Evolutionary conservation across 2,113 vertebrate species (phyloP).

Genomic region (Tragulus kanchil): DNA sequence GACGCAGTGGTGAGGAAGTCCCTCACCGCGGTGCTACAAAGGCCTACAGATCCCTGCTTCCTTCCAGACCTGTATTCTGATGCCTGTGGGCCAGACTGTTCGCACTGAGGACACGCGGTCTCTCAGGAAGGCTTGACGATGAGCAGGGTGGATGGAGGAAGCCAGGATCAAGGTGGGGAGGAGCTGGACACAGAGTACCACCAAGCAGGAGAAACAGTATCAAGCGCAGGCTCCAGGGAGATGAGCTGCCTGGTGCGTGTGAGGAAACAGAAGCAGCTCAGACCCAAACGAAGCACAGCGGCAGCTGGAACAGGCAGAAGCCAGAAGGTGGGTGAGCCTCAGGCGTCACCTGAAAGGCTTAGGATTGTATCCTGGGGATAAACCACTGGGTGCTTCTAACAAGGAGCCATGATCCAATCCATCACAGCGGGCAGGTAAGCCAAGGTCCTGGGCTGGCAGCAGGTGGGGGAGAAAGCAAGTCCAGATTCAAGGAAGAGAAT

Average conservation of each 20-base stretch:
- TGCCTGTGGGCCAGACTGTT: neutral
- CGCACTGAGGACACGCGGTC: neutral
- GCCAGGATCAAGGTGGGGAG: neutral
- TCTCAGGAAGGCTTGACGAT: neutral
- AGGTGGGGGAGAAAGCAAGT: neutral
- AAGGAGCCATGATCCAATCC: neutral
- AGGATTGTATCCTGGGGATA: neutral
- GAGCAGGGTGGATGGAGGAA: neutral
- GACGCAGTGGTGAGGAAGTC: rapidly evolving
- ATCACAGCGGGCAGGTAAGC: neutral
- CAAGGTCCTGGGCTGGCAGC: neutral
- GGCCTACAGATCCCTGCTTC: neutral
- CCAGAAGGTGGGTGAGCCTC: neutral
- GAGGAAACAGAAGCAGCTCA: neutral
- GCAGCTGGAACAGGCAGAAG: neutral
- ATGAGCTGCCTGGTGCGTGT: neutral
- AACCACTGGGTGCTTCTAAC: neutral
- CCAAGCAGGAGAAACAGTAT: neutral
- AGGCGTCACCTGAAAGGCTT: neutral
- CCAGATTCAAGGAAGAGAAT: neutral
- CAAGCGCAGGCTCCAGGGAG: neutral
- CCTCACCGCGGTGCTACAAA: rapidly evolving
- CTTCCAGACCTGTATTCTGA: neutral
- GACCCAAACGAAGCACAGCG: neutral
- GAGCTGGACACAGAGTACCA: rapidly evolving